A percentile compares a stretch with the other conserved stretches of the same genome.
Conservation (phyloP, 2,888 invertebrate genomes). For the Tinea trinotella region DNA sequence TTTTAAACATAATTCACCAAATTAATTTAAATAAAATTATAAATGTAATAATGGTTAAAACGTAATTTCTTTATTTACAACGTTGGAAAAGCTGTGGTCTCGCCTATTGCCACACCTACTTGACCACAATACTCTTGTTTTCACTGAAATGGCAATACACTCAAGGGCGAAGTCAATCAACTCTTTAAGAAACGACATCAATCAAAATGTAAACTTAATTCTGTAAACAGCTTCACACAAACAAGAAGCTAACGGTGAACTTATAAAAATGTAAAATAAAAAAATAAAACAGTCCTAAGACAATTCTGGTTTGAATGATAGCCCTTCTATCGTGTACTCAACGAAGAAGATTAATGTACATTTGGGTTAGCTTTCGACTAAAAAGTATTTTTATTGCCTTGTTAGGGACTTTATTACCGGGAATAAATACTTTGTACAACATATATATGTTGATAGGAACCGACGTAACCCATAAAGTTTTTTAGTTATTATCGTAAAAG, state of each 20-base stretch:
- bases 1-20: conserved; percentile 23
- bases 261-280: background rate
- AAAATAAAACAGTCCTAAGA: background rate
- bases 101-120: background rate
- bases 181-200: background rate
- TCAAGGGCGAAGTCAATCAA: conserved; percentile 11
- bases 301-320: conserved; percentile 14
- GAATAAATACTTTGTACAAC: conserved; percentile 16
- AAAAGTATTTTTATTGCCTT: conserved; percentile 18
- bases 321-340: background rate
- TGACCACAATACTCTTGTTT: conserved; percentile 17
- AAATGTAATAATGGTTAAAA: background rate
- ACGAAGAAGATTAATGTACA: conserved; percentile 14
- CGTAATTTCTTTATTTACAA: background rate
- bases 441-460: conserved; percentile 9
- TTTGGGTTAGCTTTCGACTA: conserved; percentile 5
- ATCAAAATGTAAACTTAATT: conserved; percentile 6
- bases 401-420: conserved; percentile 12
- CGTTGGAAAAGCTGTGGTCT: background rate
- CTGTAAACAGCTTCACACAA: conserved; percentile 1
- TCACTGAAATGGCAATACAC: conserved; percentile 9
- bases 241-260: background rate
- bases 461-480: background rate
- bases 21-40: background rate
- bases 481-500: background rate